Base-by-base conservation (phyloP, 2,797 vertebrate genomes). In the Pipistrellus pipistrellus region DNA sequence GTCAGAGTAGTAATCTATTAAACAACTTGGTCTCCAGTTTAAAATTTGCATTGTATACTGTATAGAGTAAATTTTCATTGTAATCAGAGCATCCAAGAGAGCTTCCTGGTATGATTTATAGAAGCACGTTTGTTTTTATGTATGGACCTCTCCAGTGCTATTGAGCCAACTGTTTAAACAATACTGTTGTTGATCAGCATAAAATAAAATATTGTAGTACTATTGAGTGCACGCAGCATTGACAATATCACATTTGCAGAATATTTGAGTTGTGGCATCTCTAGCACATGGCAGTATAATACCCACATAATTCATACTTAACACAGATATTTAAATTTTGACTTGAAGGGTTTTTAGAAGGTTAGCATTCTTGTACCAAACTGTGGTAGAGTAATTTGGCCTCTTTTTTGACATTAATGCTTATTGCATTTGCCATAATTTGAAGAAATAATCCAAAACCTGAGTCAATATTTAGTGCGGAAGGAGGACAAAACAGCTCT, bases 21-120 rank as follows among this genome's bases (percentile, higher is more conserved):
- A 96, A 95, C 96, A 97, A 98, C 96, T 97, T 97, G 57, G 6
- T 96, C 93, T 97, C 95, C 84, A 96, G 94, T 96, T 97, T 97
- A 97, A 97, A 97, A 96, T 97, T 93, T 97, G 96, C 94, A 96
- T 96, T 96, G 97, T 97, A 96, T 95, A 96, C 95, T 97, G 96
- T 96, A 97, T 96, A 96, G 95, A 96, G 96, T 97, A 96, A 95
- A 94, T 97, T 95, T 95, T 97, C 95, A 94, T 97, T 97, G 96
- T 97, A 97, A 96, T 97, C 96, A 97, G 62, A 94, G 80, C 55
- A 90, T 94, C 85, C 71, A 69, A 96, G 83, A 96, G 77, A 97
- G 96, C 80, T 93, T 96, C 93, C 94, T 94, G 73, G 91, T 97
- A 96, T 69, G 95, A 97, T 96, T 97, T 97, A 94, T 93, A 94